These are phyloP conservation scores for Solea solea DNA, from an alignment of 2,113 vertebrate species.

Conservation along the genomic window DNA sequence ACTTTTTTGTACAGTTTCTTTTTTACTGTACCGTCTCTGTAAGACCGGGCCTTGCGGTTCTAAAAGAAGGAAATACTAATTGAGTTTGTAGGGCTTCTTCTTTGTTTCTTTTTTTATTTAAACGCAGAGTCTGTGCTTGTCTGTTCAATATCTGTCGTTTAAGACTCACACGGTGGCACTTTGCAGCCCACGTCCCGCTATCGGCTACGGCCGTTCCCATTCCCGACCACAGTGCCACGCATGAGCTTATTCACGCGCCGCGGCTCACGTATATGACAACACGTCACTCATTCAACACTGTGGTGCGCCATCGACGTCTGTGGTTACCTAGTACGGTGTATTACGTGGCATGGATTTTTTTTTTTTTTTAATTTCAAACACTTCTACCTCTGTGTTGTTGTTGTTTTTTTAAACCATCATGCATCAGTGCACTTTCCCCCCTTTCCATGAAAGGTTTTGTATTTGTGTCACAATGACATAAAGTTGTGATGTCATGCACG, in stretches of 20 bases:
- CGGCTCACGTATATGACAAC: slow-evolving; percentile 13
- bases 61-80: slow-evolving; percentile 1
- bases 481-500: slow-evolving; percentile 41
- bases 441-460: slow-evolving; percentile 74
- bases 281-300: slow-evolving; percentile 13
- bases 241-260: slow-evolving; percentile 40
- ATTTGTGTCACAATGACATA: slow-evolving; percentile 73
- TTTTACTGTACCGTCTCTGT: slow-evolving; percentile 19
- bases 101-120: slow-evolving; percentile 10
- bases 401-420: slow-evolving; percentile 25
- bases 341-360: slow-evolving; percentile 29
- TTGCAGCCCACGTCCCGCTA: slow-evolving; percentile 31
- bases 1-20: slow-evolving; percentile 33
- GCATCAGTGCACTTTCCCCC: slow-evolving; percentile 43
- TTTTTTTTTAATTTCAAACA: slow-evolving; percentile 36
- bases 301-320: slow-evolving; percentile 18
- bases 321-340: slow-evolving; percentile 20
- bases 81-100: slow-evolving; percentile 18
- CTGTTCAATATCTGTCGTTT: slow-evolving; percentile 38
- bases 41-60: slow-evolving; percentile 1
- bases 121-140: slow-evolving; percentile 42
- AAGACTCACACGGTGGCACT: slow-evolving; percentile 32
- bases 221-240: slow-evolving; percentile 50
- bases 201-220: slow-evolving; percentile 9
- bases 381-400: slow-evolving; percentile 66